Percentiles rank a stretch among this genome's conserved stretches.
Conservation (phyloP, 2,113 vertebrate genomes). For the Cynoglossus semilaevis region DNA sequence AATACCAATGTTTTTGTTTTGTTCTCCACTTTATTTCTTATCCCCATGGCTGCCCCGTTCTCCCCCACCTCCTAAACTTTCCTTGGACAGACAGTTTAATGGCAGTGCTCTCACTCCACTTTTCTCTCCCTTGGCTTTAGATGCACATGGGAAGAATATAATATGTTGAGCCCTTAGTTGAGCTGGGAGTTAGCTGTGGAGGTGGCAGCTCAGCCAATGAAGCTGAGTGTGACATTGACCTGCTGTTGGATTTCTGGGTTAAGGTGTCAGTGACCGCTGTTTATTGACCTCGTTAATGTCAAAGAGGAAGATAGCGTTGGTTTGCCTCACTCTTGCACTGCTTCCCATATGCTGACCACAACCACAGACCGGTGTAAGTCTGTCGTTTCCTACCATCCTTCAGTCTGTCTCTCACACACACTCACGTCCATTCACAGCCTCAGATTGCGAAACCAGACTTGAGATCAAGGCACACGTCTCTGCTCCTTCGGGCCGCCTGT, state of each 20-base stretch:
- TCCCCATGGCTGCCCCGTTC: conserved; percentile 9
- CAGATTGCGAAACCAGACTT: conserved; percentile 21
- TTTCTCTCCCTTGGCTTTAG: conserved; percentile 20
- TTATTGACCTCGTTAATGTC: conserved; percentile 59
- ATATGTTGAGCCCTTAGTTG: conserved; percentile 31
- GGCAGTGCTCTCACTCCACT: conserved; percentile 22
- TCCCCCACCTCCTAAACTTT: conserved; percentile 29
- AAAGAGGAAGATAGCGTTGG: conserved; percentile 48
- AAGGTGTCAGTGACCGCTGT: conserved; percentile 33
- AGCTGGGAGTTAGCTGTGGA: conserved; percentile 7
- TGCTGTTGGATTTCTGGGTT: conserved; percentile 27
- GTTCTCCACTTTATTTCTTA: background rate
- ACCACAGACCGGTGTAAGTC: conserved; percentile 43
- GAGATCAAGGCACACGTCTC: conserved; percentile 23
- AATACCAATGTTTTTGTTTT: no score
- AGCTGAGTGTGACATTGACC: conserved; percentile 17
- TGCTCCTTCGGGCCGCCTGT: conserved; percentile 18
- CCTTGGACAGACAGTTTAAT: conserved; percentile 38
- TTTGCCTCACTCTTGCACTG: conserved; percentile 40
- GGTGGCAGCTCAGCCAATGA: conserved; percentile 22
- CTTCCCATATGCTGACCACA: conserved; percentile 51
- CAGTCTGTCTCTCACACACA: conserved; percentile 41
- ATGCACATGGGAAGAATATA: conserved; percentile 37
- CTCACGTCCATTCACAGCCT: conserved; percentile 1
- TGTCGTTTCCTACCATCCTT: conserved; percentile 35